These are phyloP conservation scores for Notamacropus eugenii DNA, from an alignment of 2,797 vertebrate genomes.

Conservation along the genomic window DNA sequence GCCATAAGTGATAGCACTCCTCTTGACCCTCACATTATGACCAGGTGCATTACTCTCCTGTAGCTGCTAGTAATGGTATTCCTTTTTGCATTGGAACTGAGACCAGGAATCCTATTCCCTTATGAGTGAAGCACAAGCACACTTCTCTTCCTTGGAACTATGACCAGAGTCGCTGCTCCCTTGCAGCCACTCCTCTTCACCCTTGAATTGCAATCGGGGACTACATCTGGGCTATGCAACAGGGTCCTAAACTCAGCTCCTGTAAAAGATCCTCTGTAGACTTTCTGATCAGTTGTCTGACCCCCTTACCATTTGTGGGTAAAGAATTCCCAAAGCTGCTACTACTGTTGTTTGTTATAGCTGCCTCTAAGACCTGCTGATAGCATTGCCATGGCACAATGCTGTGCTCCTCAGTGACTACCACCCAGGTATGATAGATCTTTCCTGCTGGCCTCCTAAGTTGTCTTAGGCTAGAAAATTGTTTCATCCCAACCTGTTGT, in stretches of 20 bases:
- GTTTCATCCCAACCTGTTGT: neutral
- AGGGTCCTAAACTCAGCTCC: neutral
- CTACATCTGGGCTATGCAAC: neutral
- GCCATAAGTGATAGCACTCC: neutral
- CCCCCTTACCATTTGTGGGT: neutral
- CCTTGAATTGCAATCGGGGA: neutral
- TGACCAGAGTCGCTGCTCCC: neutral
- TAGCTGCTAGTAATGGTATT: neutral
- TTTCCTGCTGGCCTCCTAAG: neutral
- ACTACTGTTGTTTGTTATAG: neutral
- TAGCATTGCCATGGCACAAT: neutral
- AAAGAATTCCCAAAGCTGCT: neutral
- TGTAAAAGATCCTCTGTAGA: neutral
- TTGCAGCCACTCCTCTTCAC: neutral
- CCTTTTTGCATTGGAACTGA: neutral
- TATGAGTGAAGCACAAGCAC: neutral
- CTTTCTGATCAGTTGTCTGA: neutral
- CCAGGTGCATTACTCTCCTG: neutral
- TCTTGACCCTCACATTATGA: neutral
- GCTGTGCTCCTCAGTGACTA: neutral
- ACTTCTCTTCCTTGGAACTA: neutral
- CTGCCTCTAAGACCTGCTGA: no score
- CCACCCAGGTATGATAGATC: neutral
- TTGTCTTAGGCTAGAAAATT: neutral
- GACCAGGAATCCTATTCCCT: neutral